phyloP scores from a whole-genome alignment of 2,113 vertebrate genomes.

The Polypterus senegalus region DNA sequence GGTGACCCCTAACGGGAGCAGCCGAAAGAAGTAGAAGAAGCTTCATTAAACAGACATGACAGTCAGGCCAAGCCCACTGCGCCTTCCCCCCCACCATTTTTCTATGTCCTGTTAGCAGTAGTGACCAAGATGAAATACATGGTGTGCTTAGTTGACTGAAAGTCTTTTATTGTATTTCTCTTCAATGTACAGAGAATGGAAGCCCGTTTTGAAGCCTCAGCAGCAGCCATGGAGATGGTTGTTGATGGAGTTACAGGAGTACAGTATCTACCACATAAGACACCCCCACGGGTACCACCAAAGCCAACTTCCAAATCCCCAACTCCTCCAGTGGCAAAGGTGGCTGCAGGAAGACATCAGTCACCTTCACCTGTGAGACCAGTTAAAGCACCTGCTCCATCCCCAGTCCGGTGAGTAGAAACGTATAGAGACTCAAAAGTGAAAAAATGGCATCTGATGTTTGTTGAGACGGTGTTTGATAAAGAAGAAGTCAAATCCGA shows the following conservation, averaged over 20 bases:
- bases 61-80: too few species aligned
- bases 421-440: not conserved
- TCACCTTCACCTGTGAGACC: slow-evolving; percentile 91
- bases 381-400: slow-evolving; percentile 77
- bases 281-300: slow-evolving; percentile 82
- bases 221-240: slow-evolving; percentile 73
- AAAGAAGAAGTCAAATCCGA: too few species aligned
- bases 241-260: slow-evolving; percentile 55
- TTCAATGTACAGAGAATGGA: slow-evolving; percentile 63
- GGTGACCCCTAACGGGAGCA: too few species aligned
- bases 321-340: slow-evolving; percentile 64
- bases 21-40: too few species aligned
- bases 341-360: slow-evolving; percentile 72
- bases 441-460: too few species aligned
- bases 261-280: slow-evolving; percentile 80
- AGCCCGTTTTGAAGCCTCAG: slow-evolving; percentile 70
- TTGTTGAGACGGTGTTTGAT: too few species aligned
- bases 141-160: too few species aligned
- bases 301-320: slow-evolving; percentile 84
- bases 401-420: slow-evolving; percentile 74
- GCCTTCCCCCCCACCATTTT: too few species aligned
- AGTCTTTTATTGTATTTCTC: too few species aligned
- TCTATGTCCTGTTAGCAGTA: too few species aligned
- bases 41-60: too few species aligned
- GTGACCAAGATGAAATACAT: too few species aligned